Percentiles rank a stretch among this genome's conserved stretches.
phyloP scores from a whole-genome alignment of 2,113 vertebrate genomes.

The Thamnophis sirtalis region DNA sequence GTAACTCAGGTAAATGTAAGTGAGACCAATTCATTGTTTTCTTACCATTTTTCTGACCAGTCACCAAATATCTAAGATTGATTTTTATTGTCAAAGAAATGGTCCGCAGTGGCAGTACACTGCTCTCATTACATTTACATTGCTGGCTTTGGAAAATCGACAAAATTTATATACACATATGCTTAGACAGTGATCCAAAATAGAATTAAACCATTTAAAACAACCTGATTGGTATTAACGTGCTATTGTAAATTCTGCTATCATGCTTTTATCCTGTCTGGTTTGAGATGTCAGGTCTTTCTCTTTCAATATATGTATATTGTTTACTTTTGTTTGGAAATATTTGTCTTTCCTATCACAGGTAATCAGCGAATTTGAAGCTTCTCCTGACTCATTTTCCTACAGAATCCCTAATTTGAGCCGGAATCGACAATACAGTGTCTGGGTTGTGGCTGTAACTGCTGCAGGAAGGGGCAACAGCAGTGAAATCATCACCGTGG shows the following conservation, averaged over 20 bases:
- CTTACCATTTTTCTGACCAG: not conserved
- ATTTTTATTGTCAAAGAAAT: constrained; percentile 27
- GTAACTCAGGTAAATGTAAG: not conserved
- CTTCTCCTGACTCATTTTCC: constrained; percentile 90
- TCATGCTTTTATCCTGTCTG: constrained; percentile 22
- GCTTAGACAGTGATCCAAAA: constrained; percentile 8
- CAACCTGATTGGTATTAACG: constrained; percentile 11
- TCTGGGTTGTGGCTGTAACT: constrained; percentile 97
- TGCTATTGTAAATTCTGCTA: constrained; percentile 2
- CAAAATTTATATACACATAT: constrained; percentile 1
- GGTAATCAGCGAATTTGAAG: constrained; percentile 99
- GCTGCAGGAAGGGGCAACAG: constrained; percentile 94
- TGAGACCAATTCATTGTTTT: no score
- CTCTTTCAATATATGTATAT: constrained; percentile 1
- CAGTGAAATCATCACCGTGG: constrained; percentile 94
- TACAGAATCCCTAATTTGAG: constrained; percentile 93
- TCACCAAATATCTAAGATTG: not conserved
- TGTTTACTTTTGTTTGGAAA: constrained; percentile 63
- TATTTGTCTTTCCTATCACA: constrained; percentile 70
- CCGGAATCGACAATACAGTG: constrained; percentile 90
- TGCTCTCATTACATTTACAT: not conserved
- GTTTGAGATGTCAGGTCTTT: not conserved
- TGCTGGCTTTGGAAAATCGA: constrained; percentile 14
- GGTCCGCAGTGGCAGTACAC: not conserved
- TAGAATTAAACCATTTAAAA: constrained; percentile 24